Percentiles rank a stretch among this genome's conserved stretches.
Conservation (phyloP, 2,113 vertebrate genomes). For the Burhinus bistriatus region DNA sequence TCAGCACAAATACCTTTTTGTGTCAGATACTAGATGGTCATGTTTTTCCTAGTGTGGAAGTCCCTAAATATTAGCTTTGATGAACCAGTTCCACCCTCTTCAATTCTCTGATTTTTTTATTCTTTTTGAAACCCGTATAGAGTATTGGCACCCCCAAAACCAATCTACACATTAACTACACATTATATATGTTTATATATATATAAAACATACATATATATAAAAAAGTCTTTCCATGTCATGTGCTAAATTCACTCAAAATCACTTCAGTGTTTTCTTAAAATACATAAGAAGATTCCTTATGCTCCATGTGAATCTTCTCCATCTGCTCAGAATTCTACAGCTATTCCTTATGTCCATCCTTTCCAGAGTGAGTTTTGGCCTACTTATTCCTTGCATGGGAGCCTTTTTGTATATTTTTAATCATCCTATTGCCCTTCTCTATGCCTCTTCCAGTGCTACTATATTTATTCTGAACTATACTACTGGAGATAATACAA, state of each 20-base stretch:
- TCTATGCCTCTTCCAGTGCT: neutral
- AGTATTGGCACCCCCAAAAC: neutral
- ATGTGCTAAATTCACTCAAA: neutral
- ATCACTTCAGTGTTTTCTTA: neutral
- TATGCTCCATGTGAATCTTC: neutral
- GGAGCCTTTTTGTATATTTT: neutral
- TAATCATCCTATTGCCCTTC: neutral
- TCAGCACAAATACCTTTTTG: accelerated
- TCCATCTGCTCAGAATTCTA: neutral
- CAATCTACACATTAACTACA: neutral
- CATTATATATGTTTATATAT: neutral
- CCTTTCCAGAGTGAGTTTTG: neutral
- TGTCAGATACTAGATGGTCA: neutral
- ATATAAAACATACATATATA: neutral
- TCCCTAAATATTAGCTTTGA: neutral
- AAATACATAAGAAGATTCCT: neutral
- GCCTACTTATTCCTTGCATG: neutral
- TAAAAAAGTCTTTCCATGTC: neutral
- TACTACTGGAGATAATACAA: neutral
- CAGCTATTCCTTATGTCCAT: neutral
- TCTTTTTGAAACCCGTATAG: neutral
- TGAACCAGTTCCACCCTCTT: neutral
- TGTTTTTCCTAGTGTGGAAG: neutral
- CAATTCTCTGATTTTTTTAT: neutral
- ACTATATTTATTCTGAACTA: neutral